Conservation (phyloP, 2,888 invertebrate genomes). For the Drosophila incognita region DNA sequence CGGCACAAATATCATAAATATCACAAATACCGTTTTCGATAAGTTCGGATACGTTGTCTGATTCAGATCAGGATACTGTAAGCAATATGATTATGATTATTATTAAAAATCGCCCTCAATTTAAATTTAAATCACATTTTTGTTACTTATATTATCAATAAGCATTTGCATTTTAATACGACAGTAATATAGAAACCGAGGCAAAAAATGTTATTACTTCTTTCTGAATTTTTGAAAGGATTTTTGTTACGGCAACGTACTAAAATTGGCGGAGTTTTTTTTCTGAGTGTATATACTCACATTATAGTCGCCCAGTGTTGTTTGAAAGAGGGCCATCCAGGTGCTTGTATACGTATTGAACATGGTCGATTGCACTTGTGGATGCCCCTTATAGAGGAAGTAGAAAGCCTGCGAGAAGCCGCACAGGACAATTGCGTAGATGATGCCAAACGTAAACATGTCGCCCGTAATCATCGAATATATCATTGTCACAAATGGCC, state of each 20-base stretch:
- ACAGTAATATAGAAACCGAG: too few species aligned
- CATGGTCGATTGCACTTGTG: constrained; percentile 91
- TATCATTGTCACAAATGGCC: constrained; percentile 99
- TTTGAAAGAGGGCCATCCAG: constrained; percentile 99
- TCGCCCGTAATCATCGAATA: constrained; percentile 99
- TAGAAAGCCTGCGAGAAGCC: constrained; percentile 98
- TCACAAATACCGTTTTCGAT: constrained; percentile 97
- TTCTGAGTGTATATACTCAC: constrained; percentile 86
- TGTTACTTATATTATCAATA: too few species aligned
- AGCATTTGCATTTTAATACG: too few species aligned
- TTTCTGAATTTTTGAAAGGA: too few species aligned
- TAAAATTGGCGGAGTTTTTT: background rate
- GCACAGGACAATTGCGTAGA: constrained; percentile 96
- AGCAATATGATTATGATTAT: background rate
- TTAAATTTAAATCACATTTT: too few species aligned
- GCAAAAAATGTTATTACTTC: too few species aligned
- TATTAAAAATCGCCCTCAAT: too few species aligned
- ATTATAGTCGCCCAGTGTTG: constrained; percentile 98
- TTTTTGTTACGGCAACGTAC: background rate
- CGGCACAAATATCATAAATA: constrained; percentile 99
- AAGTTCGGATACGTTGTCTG: constrained; percentile 95
- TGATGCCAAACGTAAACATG: constrained; percentile 99
- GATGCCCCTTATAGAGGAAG: constrained; percentile 96
- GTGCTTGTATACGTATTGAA: constrained; percentile 95
- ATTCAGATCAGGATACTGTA: constrained; percentile 96